A percentile compares a stretch with the other conserved stretches of the same genome.
Conservation (phyloP, 1,140 invertebrate genomes). For the Campoletis sonorensis region DNA sequence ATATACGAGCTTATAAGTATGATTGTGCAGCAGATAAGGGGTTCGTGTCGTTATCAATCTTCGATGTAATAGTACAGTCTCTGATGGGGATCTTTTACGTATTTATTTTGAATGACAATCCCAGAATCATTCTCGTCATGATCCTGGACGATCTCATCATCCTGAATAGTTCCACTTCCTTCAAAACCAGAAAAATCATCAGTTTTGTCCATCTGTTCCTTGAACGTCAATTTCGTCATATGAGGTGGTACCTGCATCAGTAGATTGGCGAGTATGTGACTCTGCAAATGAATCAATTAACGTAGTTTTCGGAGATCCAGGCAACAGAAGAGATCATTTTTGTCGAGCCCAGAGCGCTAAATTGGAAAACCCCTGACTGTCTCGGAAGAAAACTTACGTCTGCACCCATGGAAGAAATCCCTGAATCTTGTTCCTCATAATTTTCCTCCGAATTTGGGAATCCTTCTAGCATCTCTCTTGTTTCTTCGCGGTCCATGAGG, state of each 20-base stretch:
- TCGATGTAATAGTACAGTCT: conserved; percentile 59
- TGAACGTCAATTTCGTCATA: not conserved
- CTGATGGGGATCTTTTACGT: conserved; percentile 48
- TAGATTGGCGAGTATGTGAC: conserved; percentile 46
- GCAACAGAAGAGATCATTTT: conserved; percentile 60
- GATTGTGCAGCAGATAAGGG: conserved; percentile 18
- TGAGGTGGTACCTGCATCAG: conserved; percentile 43
- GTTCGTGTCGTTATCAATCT: not conserved
- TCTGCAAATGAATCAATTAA: conserved; percentile 61
- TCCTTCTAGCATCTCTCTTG: conserved; percentile 47
- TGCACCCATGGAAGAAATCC: conserved; percentile 10
- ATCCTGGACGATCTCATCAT: conserved; percentile 50
- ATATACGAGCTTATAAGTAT: not conserved
- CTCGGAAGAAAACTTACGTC: conserved; percentile 58
- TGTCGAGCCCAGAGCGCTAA: conserved; percentile 58
- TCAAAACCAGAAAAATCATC: not conserved
- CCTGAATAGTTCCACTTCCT: conserved; percentile 32
- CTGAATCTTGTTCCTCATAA: conserved; percentile 9
- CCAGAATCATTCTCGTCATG: conserved; percentile 39
- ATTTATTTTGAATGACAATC: conserved; percentile 36
- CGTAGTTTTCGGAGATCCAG: conserved; percentile 63
- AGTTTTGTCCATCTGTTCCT: not conserved
- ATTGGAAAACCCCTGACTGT: conserved; percentile 47
- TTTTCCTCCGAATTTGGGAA: conserved; percentile 40
- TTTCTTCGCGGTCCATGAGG: conserved; percentile 42